These are phyloP conservation scores for Euplexia lucipara DNA, from an alignment of 2,888 invertebrate species.

Conservation along the genomic window DNA sequence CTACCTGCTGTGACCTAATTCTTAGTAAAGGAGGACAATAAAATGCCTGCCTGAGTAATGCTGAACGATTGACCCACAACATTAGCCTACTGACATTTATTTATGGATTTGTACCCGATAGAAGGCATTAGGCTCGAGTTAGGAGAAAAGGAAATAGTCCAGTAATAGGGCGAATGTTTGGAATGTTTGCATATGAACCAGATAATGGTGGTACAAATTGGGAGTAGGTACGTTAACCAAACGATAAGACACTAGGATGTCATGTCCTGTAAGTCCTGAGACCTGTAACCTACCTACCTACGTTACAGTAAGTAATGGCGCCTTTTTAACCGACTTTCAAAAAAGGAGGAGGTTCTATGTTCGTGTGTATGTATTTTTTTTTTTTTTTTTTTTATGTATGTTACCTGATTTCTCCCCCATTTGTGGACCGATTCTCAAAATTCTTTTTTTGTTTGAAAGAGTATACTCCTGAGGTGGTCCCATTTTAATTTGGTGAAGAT, in stretches of 20 bases:
- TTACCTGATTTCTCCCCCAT: too few relatives aligned
- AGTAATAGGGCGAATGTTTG: neutral
- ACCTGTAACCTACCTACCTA: too few relatives aligned
- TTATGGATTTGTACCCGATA: conserved; percentile 18
- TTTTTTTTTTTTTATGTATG: too few relatives aligned
- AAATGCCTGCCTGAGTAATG: conserved; percentile 46
- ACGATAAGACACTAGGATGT: neutral
- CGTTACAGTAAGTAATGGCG: neutral
- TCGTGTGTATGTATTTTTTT: too few relatives aligned
- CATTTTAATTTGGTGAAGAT: too few relatives aligned
- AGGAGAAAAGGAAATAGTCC: neutral
- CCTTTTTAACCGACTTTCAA: too few relatives aligned
- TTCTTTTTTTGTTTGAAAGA: too few relatives aligned
- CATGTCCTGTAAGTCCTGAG: neutral
- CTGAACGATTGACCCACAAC: conserved; percentile 38
- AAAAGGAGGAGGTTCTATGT: too few relatives aligned
- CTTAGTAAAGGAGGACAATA: conserved; percentile 50
- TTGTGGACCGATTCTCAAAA: too few relatives aligned
- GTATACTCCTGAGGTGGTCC: too few relatives aligned
- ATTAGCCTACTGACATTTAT: conserved; percentile 41
- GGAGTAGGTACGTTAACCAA: too few relatives aligned
- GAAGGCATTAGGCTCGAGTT: neutral
- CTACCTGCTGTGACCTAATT: conserved; percentile 51
- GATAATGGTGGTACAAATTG: neutral
- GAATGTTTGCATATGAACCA: neutral